phyloP scores from a whole-genome alignment of 2,113 vertebrate genomes.

The Crocuta crocuta region DNA sequence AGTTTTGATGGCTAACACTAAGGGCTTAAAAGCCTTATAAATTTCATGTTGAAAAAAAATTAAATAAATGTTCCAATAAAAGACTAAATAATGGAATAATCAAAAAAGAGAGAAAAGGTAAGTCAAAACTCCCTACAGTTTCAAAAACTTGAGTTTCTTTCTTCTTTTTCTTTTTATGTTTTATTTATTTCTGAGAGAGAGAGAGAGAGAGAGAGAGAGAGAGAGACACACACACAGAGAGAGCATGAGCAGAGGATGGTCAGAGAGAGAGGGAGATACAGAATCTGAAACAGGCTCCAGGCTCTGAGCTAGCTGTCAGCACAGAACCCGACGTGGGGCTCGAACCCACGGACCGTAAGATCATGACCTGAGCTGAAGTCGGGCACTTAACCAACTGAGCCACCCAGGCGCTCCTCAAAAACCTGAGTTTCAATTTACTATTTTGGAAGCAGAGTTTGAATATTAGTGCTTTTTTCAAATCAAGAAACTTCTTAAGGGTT shows the following conservation, averaged over 20 bases:
- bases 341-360: no score
- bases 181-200: no score
- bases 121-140: neutral
- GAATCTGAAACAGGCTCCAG: no score
- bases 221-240: no score
- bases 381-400: no score
- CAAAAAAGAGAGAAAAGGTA: neutral
- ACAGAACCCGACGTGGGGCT: no score
- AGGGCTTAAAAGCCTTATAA: neutral
- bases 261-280: no score
- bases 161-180: no score
- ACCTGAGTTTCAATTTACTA: neutral
- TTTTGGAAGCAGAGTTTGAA: neutral
- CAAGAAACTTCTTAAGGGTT: neutral
- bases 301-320: no score
- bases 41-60: neutral
- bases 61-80: neutral
- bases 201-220: no score
- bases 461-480: neutral
- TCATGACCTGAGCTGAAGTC: no score
- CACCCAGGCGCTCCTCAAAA: neutral
- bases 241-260: no score
- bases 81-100: neutral
- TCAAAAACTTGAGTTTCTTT: neutral
- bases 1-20: neutral